phyloP scores from a whole-genome alignment of 53 echinoderm and acorn worm genomes.

The Paracentrotus lividus region DNA sequence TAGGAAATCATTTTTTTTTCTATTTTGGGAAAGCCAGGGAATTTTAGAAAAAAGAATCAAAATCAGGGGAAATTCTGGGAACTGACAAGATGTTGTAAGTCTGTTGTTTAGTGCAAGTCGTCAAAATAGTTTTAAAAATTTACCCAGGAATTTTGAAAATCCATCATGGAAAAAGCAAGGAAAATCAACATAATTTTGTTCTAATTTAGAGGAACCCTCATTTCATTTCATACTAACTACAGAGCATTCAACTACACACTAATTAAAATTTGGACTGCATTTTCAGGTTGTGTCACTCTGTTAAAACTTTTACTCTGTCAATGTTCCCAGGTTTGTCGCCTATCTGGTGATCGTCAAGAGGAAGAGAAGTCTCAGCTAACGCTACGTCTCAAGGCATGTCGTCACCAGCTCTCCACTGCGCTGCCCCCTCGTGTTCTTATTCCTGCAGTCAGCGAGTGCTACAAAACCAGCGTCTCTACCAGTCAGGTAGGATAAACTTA shows the following conservation, averaged over 20 bases:
- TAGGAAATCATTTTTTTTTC: too few species aligned
- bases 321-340: conserved; percentile 72
- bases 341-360: conserved; percentile 76
- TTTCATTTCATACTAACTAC: neutral
- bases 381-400: conserved; percentile 81
- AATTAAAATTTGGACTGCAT: too few species aligned
- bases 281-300: neutral
- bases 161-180: too few species aligned
- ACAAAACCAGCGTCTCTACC: conserved; percentile 60
- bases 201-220: neutral
- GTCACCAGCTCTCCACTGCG: conserved; percentile 80
- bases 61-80: too few species aligned
- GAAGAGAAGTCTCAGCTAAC: conserved; percentile 91
- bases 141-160: too few species aligned
- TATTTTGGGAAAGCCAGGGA: too few species aligned
- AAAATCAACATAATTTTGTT: neutral
- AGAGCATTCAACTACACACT: too few species aligned
- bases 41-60: too few species aligned
- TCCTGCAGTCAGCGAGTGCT: conserved; percentile 80
- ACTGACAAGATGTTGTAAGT: too few species aligned
- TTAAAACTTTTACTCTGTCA: neutral
- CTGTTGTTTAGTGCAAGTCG: too few species aligned
- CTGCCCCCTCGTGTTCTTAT: conserved; percentile 85
- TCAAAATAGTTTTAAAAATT: too few species aligned
- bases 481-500: conserved; percentile 60